phyloP scores from a whole-genome alignment of 2,888 invertebrate genomes.

The Phortica okadai region DNA sequence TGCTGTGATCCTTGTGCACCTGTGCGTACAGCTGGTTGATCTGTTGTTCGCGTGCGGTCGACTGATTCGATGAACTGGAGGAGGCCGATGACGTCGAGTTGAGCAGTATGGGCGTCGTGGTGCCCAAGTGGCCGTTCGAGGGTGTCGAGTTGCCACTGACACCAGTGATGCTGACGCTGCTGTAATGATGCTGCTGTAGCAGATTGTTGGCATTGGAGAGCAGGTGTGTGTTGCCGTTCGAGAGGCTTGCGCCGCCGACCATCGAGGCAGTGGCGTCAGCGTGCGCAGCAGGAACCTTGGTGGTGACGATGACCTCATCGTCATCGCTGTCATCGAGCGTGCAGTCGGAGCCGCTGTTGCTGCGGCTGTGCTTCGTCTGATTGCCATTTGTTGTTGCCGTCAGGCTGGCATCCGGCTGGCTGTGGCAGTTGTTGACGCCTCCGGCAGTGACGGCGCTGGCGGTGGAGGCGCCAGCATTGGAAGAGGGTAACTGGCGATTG shows the following conservation, averaged over 20 bases:
- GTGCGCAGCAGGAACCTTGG: slow-evolving; percentile 28
- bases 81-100: slow-evolving; percentile 69
- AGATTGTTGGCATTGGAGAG: slow-evolving; percentile 77
- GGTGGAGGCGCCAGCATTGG: slow-evolving; percentile 40
- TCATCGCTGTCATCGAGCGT: slow-evolving; percentile 73
- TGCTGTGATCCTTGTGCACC: slow-evolving; percentile 78
- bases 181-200: slow-evolving; percentile 67
- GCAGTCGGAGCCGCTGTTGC: slow-evolving; percentile 76
- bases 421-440: slow-evolving; percentile 35
- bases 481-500: slow-evolving; percentile 82
- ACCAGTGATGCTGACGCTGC: slow-evolving; percentile 45
- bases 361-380: slow-evolving; percentile 77
- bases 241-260: slow-evolving; percentile 72
- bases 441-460: slow-evolving; percentile 7
- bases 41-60: slow-evolving; percentile 73
- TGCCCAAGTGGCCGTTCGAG: slow-evolving; percentile 64
- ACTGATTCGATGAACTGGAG: slow-evolving; percentile 64
- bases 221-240: slow-evolving; percentile 76
- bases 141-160: slow-evolving; percentile 38
- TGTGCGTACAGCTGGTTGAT: slow-evolving; percentile 78
- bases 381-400: slow-evolving; percentile 45
- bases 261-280: slow-evolving; percentile 38
- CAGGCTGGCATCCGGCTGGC: slow-evolving; percentile 37
- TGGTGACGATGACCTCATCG: slow-evolving; percentile 56
- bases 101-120: slow-evolving; percentile 72